Percentiles rank a stretch among this genome's conserved stretches.
Conservation (phyloP, 30 jellyfish, hydroid and myxozoan genomes). For the Aurelia sp. region DNA sequence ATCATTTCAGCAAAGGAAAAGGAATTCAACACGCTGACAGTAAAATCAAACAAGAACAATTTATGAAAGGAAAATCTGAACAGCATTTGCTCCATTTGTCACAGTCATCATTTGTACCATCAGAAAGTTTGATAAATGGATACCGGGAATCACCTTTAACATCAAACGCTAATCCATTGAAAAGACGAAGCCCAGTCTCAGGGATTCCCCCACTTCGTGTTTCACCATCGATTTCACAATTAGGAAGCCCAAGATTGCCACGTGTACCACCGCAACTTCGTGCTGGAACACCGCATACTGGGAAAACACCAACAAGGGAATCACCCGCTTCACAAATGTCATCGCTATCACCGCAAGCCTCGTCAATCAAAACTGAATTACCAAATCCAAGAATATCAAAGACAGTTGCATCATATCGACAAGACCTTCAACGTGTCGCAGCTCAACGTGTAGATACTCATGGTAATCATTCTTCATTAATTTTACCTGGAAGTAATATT, state of each 20-base stretch:
- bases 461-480: conserved; percentile 6
- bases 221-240: conserved; percentile 55
- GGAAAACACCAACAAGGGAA: conserved; percentile 41
- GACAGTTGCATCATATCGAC: no score
- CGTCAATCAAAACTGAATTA: conserved; percentile 33
- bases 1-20: not conserved
- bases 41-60: not conserved
- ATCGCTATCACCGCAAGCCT: conserved; percentile 51
- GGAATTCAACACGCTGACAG: not conserved
- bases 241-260: conserved; percentile 42
- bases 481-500: not conserved
- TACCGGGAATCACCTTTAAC: not conserved
- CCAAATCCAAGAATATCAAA: conserved; percentile 2
- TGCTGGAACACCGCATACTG: not conserved
- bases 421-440: not conserved
- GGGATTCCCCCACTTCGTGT: conserved; percentile 49
- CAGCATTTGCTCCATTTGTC: not conserved
- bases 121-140: not conserved
- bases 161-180: not conserved
- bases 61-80: not conserved
- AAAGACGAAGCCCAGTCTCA: not conserved
- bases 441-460: no score
- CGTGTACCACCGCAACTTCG: conserved; percentile 3
- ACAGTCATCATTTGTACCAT: not conserved
- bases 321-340: conserved; percentile 51